These are phyloP conservation scores for Salarias fasciatus DNA, from an alignment of 2,797 vertebrate genomes.

Conservation along the genomic window DNA sequence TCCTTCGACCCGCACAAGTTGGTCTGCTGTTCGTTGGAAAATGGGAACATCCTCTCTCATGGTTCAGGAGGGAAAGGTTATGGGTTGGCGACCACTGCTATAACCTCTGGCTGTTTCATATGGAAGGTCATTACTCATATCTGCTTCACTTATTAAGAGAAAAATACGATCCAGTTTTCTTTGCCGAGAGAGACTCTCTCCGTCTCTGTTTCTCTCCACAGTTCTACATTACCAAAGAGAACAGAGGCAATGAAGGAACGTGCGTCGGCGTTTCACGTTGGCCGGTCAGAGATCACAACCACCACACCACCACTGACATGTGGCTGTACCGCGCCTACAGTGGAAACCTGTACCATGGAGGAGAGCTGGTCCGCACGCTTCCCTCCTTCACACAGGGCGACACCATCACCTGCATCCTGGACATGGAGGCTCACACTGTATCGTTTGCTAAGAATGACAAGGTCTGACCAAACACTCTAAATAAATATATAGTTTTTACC, in stretches of 20 bases:
- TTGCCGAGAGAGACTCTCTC: background rate
- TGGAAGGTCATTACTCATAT: constrained; percentile 79
- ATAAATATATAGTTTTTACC: too few species aligned
- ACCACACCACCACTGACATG: constrained; percentile 88
- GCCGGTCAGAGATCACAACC: constrained; percentile 86
- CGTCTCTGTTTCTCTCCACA: constrained; percentile 34
- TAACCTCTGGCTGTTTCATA: constrained; percentile 87
- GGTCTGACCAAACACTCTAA: constrained; percentile 58
- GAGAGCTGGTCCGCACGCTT: constrained; percentile 82
- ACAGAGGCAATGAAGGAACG: constrained; percentile 86
- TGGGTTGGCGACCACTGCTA: constrained; percentile 85
- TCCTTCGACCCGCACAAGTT: constrained; percentile 87
- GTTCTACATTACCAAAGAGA: constrained; percentile 87
- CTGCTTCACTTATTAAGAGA: background rate
- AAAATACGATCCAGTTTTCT: background rate
- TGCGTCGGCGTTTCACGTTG: constrained; percentile 86
- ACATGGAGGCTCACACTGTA: constrained; percentile 87
- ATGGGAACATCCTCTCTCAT: constrained; percentile 84
- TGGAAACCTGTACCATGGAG: constrained; percentile 86
- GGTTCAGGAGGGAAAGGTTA: constrained; percentile 88
- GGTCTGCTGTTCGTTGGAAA: constrained; percentile 84
- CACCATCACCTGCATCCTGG: constrained; percentile 86
- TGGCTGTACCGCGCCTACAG: constrained; percentile 89
- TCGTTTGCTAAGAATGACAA: constrained; percentile 88
- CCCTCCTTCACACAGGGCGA: constrained; percentile 87